Base-by-base conservation (phyloP, 2,888 invertebrate genomes). In the Carabus problematicus region DNA sequence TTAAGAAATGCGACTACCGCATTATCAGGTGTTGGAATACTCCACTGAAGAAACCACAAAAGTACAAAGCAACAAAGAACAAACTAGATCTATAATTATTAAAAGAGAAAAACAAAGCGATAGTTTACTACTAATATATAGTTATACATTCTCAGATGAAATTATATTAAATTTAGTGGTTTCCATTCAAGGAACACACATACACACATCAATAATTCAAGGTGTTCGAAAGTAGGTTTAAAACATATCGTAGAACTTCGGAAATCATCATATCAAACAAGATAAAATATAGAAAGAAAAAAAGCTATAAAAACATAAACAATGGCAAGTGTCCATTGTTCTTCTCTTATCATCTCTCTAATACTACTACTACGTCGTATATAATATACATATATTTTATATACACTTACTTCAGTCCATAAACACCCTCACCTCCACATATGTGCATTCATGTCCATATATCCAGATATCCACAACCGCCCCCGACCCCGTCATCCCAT, bases 381-480 rank as follows among this genome's bases (percentile, higher is more conserved):
- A 29, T 29, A 29, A 56, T 56, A 62, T 63, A 61, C 61, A 69
- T 63, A 69, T 69, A 62, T 61, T 64, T 55, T 68, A 52, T 42
- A 45, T 41, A 42, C 59, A 43, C 59, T n/a, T 43, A 43, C 59
- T 41, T 42, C 59, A 41, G 59, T 43, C 59, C 40, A 59, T 41
- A 59, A 16, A 56, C 29, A 16, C 58, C 19, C 18, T 12, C 6
- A 29, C 29, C 2, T 29, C 2, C 29, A 29, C 6, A 29, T 6
- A 29, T 29, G 29, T 29, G 29, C 29, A 29, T 70, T 67, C 71
- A 73, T 72, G 71, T 73, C 70, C n/a, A 71, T 73, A 69, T 70
- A 66, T 68, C 72, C 71, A 70, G 2, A 45, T 45, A 16, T 29
- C 29, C 29, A 29, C 29, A 49, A 11, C 8, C 49, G 8, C 12